Evolutionary conservation across 2,888 invertebrate genomes (phyloP), one percentile per base, ranked within the genome.

Genomic region (Lasioglossum malachurum): DNA sequence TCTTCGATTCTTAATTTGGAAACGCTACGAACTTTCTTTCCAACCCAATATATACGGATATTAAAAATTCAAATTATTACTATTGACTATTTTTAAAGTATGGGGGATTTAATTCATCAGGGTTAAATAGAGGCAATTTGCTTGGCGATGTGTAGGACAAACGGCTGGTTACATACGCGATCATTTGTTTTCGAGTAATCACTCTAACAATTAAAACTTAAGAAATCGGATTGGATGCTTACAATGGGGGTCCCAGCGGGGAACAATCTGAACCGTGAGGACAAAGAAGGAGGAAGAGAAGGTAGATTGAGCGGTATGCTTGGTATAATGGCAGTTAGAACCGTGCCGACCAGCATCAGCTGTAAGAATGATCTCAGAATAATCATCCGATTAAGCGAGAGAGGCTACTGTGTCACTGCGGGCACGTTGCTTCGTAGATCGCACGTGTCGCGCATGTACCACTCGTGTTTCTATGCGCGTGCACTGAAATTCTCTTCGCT

Each of bases 311-410:
- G 72, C 53, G 38, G 82, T 79, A 74, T 72, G 75, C 57, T 78
- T 49, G 79, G 80, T 77, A 76, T 88, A 89, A 90, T 87, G 82
- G 87, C 81, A 75, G 88, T 79, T 87, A 80, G 79, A 89, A 87
- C 79, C 82, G 81, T 81, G 89, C 82, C 80, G 80, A 41, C 81
- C 74, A 71, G 87, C 87, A 88, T 91, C 92, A 91, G 91, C 91
- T 91, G 92, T 91, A 90, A 92, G 93, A 94, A 93, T 93, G 93
- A 94, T 94, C 93, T 94, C 93, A 93, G 93, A 94, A 94, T 94
- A 94, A 94, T 94, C 94, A 93, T 94, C 92, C 91, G 94, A 94
- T 94, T 94, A 94, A 93, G 89, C 88, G 82, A 90, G 90, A 93
- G 91, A 93, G 92, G 90, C 92, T 90, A 92, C 90, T 91, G 89